Evolutionary conservation across 2,113 vertebrate genomes (phyloP).

Genomic region (Eulemur macaco): DNA sequence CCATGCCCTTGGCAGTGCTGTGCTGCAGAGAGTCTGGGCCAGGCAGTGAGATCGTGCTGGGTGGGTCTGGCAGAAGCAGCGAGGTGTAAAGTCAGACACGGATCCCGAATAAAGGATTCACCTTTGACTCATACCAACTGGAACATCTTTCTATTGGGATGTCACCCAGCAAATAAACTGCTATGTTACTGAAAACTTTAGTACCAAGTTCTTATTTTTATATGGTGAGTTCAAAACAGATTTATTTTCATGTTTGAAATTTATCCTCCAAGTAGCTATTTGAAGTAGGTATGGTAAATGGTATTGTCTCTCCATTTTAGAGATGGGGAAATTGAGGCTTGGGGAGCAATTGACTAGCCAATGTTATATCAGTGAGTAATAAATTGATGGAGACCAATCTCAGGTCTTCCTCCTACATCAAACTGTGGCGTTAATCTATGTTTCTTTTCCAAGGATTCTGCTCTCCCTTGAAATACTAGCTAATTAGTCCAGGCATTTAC

Average conservation of each 20-base stretch:
- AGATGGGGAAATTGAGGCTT: not conserved
- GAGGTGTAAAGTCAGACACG: not conserved
- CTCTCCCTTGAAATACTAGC: not conserved
- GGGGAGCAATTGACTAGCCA: not conserved
- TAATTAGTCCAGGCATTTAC: not conserved
- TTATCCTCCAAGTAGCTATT: not conserved
- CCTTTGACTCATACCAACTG: not conserved
- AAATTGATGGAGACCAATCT: not conserved
- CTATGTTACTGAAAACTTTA: not conserved
- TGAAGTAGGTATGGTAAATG: not conserved
- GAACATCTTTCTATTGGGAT: not conserved
- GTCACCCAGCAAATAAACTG: not conserved
- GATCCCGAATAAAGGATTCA: not conserved
- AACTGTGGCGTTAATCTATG: not conserved
- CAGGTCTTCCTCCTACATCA: not conserved
- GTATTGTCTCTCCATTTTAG: not conserved
- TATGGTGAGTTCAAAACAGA: not conserved
- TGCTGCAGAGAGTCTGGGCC: not conserved
- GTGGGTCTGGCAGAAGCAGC: not conserved
- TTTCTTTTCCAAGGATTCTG: not conserved
- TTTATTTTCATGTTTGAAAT: not conserved
- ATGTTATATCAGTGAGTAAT: not conserved
- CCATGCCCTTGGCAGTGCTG: accelerated
- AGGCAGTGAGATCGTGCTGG: accelerated
- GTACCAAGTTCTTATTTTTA: not conserved